Base-by-base conservation (phyloP, 2,888 invertebrate genomes). In the Baronia brevicornis region DNA sequence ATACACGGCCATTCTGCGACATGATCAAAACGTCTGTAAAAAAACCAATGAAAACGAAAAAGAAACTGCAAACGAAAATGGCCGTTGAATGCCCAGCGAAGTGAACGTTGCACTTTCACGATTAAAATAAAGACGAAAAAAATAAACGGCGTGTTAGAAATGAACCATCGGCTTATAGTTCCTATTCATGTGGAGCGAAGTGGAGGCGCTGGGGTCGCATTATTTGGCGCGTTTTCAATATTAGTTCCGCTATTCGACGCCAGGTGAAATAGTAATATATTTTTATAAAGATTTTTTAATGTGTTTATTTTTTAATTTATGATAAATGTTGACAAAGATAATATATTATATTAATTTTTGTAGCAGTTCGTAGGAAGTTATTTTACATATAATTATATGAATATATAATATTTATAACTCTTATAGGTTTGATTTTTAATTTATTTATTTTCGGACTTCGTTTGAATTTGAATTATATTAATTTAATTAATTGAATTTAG, bases 41-140 rank as follows among this genome's bases (percentile, higher is more conserved):
- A n/a, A 72, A 71, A 68, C 62, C 67, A 66, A 73, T 68, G 60
- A 67, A 73, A 78, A 71, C 57, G 59, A 77, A 77, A 78, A 73
- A 69, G 66, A 70, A 73, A 66, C 53, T 58, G 54, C 56, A 58
- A 69, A 68, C 66, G 60, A 72, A 72, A 78, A 77, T 72, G 63
- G 68, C 65, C 57, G 72, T 69, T 71, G 75, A 78, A 78, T 73
- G 57, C 65, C 66, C 54, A 55, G 60, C 65, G 68, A 78, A 77
- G 77, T 77, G 79, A 77, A 75, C 75, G 72, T 72, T 73, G 80
- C 80, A 78, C 78, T 80, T 80, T 78, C 74, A 72, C 75, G 72
- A 78, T 72, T 70, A 73, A 71, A 74, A 68, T 63, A 65, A 64
- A 74, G 72, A 64, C 50, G 63, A 68, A 65, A 43, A 46, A 75